These are phyloP conservation scores for Molossus alvarezi DNA, from an alignment of 2,797 vertebrate species.

Conservation along the genomic window DNA sequence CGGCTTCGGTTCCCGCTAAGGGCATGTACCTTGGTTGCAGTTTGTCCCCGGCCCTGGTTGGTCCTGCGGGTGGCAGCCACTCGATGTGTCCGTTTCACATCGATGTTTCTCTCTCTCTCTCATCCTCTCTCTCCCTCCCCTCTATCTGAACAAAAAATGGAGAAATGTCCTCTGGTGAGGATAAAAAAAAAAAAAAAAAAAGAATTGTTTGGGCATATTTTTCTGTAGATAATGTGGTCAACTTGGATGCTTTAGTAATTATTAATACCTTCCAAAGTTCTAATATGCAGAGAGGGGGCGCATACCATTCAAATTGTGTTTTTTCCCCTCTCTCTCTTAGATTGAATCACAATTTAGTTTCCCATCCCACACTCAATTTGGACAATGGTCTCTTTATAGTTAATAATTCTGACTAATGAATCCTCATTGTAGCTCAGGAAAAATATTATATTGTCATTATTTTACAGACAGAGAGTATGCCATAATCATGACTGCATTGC, in stretches of 20 bases:
- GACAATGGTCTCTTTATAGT: conserved; percentile 23
- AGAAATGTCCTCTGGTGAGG: too few species aligned
- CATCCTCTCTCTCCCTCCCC: too few species aligned
- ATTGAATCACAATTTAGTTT: conserved; percentile 61
- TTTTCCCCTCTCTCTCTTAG: background rate
- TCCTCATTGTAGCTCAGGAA: conserved; percentile 56
- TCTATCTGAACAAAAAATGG: too few species aligned
- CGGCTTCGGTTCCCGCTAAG: too few species aligned
- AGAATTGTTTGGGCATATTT: background rate
- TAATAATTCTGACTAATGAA: conserved; percentile 69
- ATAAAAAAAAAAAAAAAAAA: too few species aligned
- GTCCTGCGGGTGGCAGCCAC: too few species aligned
- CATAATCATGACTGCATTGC: background rate
- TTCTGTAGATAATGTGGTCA: conserved; percentile 56
- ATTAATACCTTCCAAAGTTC: conserved; percentile 13
- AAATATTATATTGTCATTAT: conserved; percentile 30
- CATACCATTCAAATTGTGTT: background rate
- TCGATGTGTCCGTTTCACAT: too few species aligned
- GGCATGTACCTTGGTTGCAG: too few species aligned
- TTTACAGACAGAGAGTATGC: conserved; percentile 29
- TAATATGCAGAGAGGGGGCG: background rate
- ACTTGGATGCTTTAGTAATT: background rate
- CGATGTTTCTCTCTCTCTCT: too few species aligned
- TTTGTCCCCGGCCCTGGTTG: too few species aligned
- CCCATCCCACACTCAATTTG: background rate